A percentile compares a stretch with the other conserved stretches of the same genome.
Conservation (phyloP, 2,888 invertebrate species). For the Melinaea marsaeus region DNA sequence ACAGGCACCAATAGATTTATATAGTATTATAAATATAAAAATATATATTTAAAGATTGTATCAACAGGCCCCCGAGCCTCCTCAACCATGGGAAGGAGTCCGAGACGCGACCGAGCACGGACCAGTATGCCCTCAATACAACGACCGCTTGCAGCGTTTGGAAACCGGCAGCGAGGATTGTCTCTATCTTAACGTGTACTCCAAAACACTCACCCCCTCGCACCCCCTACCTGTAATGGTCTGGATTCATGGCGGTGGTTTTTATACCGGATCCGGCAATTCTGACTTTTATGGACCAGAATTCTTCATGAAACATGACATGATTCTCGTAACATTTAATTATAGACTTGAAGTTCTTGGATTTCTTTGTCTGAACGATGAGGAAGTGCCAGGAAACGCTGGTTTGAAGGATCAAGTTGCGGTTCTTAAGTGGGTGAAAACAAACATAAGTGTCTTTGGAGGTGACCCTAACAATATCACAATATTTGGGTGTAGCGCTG, state of each 20-base stretch:
- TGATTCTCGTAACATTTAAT: constrained; percentile 69
- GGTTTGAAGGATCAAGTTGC: constrained; percentile 72
- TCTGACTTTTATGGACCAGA: constrained; percentile 72
- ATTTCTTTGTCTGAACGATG: constrained; percentile 66
- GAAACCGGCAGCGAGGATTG: constrained; percentile 80
- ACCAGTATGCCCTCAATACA: constrained; percentile 68
- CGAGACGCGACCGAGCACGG: constrained; percentile 63
- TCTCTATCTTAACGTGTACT: constrained; percentile 83
- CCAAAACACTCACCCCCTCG: constrained; percentile 47
- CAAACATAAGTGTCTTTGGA: constrained; percentile 63
- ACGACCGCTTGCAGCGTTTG: constrained; percentile 67
- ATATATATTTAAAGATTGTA: not conserved
- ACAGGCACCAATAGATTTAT: too few relatives aligned
- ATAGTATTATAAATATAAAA: too few relatives aligned
- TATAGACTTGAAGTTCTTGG: constrained; percentile 72
- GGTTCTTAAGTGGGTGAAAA: constrained; percentile 70
- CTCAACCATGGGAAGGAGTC: constrained; percentile 59
- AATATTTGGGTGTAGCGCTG: constrained; percentile 72
- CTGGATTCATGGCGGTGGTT: constrained; percentile 74
- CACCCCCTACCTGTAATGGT: constrained; percentile 60
- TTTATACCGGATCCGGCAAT: constrained; percentile 72
- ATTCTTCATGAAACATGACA: constrained; percentile 63
- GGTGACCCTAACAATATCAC: constrained; percentile 66
- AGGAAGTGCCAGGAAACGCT: constrained; percentile 70
- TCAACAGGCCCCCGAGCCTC: constrained; percentile 64